These are phyloP conservation scores for Malurus cyaneus DNA, from an alignment of 2,113 vertebrate species.

Conservation along the genomic window DNA sequence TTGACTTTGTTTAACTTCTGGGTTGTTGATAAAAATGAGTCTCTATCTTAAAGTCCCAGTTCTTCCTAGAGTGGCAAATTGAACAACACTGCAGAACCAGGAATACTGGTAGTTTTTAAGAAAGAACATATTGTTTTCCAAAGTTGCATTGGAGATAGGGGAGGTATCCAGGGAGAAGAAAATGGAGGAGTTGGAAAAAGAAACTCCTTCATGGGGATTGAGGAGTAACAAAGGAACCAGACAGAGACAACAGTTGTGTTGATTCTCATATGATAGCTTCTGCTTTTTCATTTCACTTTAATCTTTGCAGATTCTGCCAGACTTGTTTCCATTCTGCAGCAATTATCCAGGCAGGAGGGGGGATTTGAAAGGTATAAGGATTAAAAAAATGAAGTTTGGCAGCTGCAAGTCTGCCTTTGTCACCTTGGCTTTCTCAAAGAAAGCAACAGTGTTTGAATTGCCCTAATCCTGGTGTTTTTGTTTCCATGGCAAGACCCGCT, in stretches of 20 bases:
- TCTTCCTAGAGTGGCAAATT: neutral
- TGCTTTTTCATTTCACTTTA: constrained; percentile 30
- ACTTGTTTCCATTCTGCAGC: constrained; percentile 27
- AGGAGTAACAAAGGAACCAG: neutral
- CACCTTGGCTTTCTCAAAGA: neutral
- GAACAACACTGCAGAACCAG: neutral
- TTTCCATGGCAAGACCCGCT: neutral
- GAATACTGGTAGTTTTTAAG: neutral
- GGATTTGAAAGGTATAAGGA: neutral
- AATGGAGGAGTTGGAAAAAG: neutral
- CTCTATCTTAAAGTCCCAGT: neutral
- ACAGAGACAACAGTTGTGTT: neutral
- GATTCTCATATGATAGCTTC: neutral
- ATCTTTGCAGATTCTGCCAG: neutral
- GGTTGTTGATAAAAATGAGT: neutral
- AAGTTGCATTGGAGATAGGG: neutral
- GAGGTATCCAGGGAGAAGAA: neutral
- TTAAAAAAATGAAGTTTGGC: neutral
- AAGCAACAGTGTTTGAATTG: neutral
- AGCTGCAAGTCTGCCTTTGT: neutral
- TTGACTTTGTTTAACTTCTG: neutral
- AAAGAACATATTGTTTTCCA: neutral
- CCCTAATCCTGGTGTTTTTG: neutral
- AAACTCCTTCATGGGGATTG: neutral
- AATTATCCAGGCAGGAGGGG: neutral